These are phyloP conservation scores for Schizothorax lantsangensis DNA, from an alignment of 2,797 vertebrate genomes.

Conservation along the genomic window DNA sequence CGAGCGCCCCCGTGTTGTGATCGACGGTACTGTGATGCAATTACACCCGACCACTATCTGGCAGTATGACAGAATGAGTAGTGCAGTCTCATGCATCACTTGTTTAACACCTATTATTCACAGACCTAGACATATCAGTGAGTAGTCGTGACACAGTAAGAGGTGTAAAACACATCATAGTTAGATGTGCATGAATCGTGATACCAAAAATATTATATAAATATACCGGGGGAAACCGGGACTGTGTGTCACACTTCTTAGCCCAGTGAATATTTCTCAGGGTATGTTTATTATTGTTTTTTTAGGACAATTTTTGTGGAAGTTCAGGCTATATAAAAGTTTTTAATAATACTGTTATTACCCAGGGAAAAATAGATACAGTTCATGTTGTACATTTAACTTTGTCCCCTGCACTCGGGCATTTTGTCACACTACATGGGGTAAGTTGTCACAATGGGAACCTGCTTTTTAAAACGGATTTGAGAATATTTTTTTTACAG, in stretches of 20 bases:
- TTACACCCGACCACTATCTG: not conserved
- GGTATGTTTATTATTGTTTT: not conserved
- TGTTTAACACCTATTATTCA: constrained; percentile 24
- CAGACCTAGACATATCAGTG: constrained; percentile 4
- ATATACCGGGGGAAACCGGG: not conserved
- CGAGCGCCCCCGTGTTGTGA: constrained; percentile 77
- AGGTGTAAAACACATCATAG: not conserved
- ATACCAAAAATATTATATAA: not conserved
- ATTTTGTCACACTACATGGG: not conserved
- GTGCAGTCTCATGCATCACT: not conserved
- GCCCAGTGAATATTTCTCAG: not conserved
- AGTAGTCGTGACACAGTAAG: constrained; percentile 17
- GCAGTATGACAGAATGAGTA: not conserved
- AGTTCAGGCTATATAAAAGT: not conserved
- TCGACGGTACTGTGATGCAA: constrained; percentile 64
- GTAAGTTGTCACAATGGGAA: not conserved
- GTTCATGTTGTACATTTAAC: not conserved
- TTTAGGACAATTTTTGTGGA: not conserved
- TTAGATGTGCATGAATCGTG: not conserved
- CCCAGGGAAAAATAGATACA: not conserved
- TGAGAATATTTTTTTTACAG: not conserved
- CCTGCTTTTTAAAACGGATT: not conserved
- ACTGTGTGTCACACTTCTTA: not conserved
- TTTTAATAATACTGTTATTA: not conserved
- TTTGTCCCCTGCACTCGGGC: not conserved